Evolutionary conservation across 1,140 invertebrate genomes (phyloP).

Genomic region (Nixonia krombeini): DNA sequence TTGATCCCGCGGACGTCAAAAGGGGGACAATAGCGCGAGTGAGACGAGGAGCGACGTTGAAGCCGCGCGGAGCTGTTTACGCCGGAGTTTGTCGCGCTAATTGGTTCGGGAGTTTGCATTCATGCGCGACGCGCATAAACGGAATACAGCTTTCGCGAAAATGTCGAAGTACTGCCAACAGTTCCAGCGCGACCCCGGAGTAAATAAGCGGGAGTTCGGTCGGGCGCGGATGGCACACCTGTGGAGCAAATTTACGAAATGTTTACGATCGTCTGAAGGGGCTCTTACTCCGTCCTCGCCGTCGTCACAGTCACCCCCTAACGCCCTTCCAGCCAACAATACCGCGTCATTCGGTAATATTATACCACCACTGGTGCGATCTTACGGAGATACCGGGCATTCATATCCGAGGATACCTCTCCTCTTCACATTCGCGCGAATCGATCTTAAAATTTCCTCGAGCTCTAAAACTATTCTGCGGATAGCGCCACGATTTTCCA

Average conservation of each 20-base stretch:
- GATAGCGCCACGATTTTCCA: not conserved
- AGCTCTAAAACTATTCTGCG: slow-evolving; percentile 5
- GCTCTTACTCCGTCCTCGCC: slow-evolving; percentile 48
- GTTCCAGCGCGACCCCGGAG: slow-evolving; percentile 42
- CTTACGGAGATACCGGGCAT: slow-evolving; percentile 40
- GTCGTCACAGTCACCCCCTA: slow-evolving; percentile 34
- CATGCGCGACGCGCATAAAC: not conserved
- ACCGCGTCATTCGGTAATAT: slow-evolving; percentile 64
- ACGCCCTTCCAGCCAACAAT: slow-evolving; percentile 56
- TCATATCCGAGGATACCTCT: slow-evolving; percentile 16
- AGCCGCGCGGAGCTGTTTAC: too few species aligned
- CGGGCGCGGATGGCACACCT: slow-evolving; percentile 69
- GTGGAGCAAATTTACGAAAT: slow-evolving; percentile 73
- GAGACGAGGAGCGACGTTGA: too few species aligned
- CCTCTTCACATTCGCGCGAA: not conserved
- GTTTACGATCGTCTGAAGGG: slow-evolving; percentile 69
- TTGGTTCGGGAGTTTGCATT: slow-evolving; percentile 26
- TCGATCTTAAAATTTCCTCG: too few species aligned
- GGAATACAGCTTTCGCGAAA: slow-evolving; percentile 10
- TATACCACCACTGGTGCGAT: slow-evolving; percentile 60
- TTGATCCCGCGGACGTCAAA: not conserved
- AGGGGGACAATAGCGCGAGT: not conserved
- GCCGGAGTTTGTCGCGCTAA: slow-evolving; percentile 9
- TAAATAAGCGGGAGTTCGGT: slow-evolving; percentile 64
- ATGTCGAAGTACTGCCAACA: slow-evolving; percentile 14